Evolutionary conservation across 1,140 invertebrate genomes (phyloP).

Genomic region (Hypothenemus hampei): DNA sequence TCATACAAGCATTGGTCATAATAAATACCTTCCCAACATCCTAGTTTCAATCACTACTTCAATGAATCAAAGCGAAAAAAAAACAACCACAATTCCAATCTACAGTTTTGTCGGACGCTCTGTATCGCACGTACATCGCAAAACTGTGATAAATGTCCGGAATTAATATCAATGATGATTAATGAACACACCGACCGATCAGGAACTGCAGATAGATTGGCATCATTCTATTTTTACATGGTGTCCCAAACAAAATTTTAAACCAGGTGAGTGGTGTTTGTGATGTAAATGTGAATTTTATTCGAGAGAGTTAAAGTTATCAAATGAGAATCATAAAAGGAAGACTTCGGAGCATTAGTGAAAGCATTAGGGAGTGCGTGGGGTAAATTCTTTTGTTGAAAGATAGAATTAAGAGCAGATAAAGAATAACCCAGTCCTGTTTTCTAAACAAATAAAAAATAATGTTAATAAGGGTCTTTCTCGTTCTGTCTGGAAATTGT

Average conservation of each 20-base stretch:
- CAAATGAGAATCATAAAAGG: constrained; percentile 14
- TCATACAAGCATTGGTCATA: constrained; percentile 34
- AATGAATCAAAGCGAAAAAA: constrained; percentile 11
- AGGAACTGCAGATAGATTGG: constrained; percentile 37
- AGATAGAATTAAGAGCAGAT: constrained; percentile 8
- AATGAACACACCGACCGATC: constrained; percentile 36
- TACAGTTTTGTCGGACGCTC: constrained; percentile 16
- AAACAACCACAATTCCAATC: constrained; percentile 13
- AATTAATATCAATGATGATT: constrained; percentile 42
- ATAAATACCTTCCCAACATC: no score
- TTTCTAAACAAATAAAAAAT: constrained; percentile 25
- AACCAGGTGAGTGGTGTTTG: no score
- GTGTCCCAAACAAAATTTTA: no score
- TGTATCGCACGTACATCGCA: constrained; percentile 28
- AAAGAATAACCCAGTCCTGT: constrained; percentile 16
- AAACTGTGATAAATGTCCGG: constrained; percentile 39
- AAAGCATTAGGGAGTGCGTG: constrained; percentile 7
- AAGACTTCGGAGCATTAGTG: constrained; percentile 11
- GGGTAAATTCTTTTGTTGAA: constrained; percentile 8
- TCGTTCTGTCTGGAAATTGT: constrained; percentile 20
- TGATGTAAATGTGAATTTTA: no score
- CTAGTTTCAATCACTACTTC: no score
- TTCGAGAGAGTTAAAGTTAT: not conserved
- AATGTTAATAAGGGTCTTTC: constrained; percentile 26
- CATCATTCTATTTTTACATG: no score